Percentiles rank a stretch among this genome's conserved stretches.
phyloP scores from a whole-genome alignment of 2,797 vertebrate genomes.

The Sebastes itinus region DNA sequence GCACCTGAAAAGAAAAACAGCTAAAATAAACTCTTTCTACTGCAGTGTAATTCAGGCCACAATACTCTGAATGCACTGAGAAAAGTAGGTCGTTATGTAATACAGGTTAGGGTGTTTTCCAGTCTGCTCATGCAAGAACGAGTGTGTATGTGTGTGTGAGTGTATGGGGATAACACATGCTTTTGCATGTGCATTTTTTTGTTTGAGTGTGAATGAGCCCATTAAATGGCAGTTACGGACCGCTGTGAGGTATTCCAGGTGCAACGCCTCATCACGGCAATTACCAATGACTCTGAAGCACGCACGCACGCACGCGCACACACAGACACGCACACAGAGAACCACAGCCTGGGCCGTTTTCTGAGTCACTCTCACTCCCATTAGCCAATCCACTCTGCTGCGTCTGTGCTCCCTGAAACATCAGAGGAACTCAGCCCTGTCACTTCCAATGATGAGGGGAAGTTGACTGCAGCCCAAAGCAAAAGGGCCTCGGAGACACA shows the following conservation, averaged over 20 bases:
- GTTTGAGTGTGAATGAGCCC: slow-evolving; percentile 38
- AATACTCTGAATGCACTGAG: slow-evolving; percentile 31
- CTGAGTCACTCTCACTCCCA: slow-evolving; percentile 57
- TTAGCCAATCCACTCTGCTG: slow-evolving; percentile 60
- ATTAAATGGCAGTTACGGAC: slow-evolving; percentile 53
- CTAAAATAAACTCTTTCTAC: slow-evolving; percentile 47
- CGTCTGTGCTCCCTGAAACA: slow-evolving; percentile 62
- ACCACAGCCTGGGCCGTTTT: slow-evolving; percentile 14
- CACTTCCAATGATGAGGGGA: slow-evolving; percentile 69
- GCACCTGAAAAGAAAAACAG: slow-evolving; percentile 18
- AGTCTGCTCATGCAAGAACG: slow-evolving; percentile 56
- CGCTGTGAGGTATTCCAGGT: slow-evolving; percentile 57
- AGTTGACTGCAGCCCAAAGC: slow-evolving; percentile 71
- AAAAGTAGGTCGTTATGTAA: slow-evolving; percentile 74
- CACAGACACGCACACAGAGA: background rate
- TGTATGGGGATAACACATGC: slow-evolving; percentile 24
- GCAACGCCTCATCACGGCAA: slow-evolving; percentile 28
- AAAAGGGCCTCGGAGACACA: slow-evolving; percentile 63
- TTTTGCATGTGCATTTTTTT: slow-evolving; percentile 12
- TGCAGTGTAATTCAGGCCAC: slow-evolving; percentile 66
- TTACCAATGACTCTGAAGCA: slow-evolving; percentile 42
- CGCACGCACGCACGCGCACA: background rate
- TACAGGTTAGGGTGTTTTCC: slow-evolving; percentile 78
- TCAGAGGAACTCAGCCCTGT: slow-evolving; percentile 72
- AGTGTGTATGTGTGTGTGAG: slow-evolving; percentile 14